Conservation (phyloP, 2,113 vertebrate species). For the Lepus timidus region DNA sequence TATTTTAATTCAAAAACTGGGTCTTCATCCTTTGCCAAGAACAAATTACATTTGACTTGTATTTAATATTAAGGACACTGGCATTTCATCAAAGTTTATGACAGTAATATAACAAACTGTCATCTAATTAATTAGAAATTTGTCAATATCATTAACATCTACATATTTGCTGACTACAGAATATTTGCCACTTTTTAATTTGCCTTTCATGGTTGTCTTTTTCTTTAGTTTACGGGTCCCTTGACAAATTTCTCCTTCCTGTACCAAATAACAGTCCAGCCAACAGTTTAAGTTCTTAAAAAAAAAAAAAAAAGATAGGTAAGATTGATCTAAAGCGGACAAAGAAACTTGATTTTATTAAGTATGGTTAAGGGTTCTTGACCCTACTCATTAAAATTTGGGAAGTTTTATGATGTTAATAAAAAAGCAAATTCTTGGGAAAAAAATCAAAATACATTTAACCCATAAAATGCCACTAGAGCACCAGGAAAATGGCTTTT, state of each 20-base stretch:
- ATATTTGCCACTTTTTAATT: not conserved
- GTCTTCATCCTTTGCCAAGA: slow-evolving; percentile 19
- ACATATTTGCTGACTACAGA: slow-evolving; percentile 55
- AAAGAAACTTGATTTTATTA: slow-evolving; percentile 67
- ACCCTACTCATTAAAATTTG: slow-evolving; percentile 43
- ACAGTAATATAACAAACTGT: not conserved
- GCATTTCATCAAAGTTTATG: slow-evolving; percentile 38
- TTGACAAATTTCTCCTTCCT: slow-evolving; percentile 45
- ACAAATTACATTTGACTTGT: slow-evolving; percentile 57
- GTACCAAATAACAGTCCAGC: slow-evolving; percentile 33
- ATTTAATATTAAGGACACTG: slow-evolving; percentile 52
- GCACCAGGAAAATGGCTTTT: not conserved
- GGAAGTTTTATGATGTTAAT: slow-evolving; percentile 27
- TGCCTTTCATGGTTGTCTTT: not conserved
- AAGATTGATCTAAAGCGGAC: slow-evolving; percentile 56
- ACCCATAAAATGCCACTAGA: slow-evolving; percentile 12
- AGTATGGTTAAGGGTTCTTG: slow-evolving; percentile 55
- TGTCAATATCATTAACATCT: slow-evolving; percentile 50
- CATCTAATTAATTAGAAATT: slow-evolving; percentile 59
- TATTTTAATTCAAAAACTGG: slow-evolving; percentile 33
- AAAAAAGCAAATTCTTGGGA: slow-evolving; percentile 49
- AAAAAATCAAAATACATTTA: slow-evolving; percentile 45
- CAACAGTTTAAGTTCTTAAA: slow-evolving; percentile 66
- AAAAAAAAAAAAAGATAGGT: slow-evolving; percentile 32
- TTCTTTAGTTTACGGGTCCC: not conserved